A percentile compares a stretch with the other conserved stretches of the same genome.
These are phyloP conservation scores for Gadus macrocephalus DNA, from an alignment of 2,113 vertebrate species.

Conservation along the genomic window DNA sequence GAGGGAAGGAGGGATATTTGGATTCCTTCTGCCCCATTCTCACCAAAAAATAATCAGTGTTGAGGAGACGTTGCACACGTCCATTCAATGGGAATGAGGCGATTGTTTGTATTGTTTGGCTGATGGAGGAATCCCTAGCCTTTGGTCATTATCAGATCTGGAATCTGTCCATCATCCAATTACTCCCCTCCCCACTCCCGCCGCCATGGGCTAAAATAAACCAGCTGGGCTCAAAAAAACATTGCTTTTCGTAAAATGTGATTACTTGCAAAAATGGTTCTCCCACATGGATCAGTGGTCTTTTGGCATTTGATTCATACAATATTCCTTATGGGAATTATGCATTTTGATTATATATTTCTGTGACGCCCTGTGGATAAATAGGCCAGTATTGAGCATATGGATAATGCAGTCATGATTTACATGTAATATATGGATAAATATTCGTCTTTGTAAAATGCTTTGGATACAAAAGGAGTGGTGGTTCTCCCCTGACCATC, in stretches of 20 bases:
- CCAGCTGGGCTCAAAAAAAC: conserved; percentile 15
- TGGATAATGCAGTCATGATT: too few relatives aligned
- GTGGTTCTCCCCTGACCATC: too few relatives aligned
- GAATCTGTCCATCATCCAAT: conserved; percentile 9
- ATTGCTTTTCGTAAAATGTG: conserved; percentile 28
- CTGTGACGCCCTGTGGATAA: too few relatives aligned
- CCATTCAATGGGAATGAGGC: conserved; percentile 5
- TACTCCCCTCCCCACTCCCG: neutral
- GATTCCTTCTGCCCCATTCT: neutral
- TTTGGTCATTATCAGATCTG: conserved; percentile 7
- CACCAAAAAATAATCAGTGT: conserved; percentile 8
- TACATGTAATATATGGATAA: too few relatives aligned
- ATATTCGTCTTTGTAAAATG: too few relatives aligned
- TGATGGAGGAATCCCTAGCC: conserved; percentile 3
- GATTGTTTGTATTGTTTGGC: conserved; percentile 8
- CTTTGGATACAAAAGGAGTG: too few relatives aligned
- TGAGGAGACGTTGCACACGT: neutral
- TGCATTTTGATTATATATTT: too few relatives aligned
- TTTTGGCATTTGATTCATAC: too few relatives aligned
- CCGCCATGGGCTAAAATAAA: conserved; percentile 1
- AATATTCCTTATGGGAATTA: too few relatives aligned
- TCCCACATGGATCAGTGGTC: neutral
- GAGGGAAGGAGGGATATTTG: neutral
- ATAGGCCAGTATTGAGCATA: too few relatives aligned
- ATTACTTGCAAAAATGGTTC: conserved; percentile 20